Evolutionary conservation across 2,113 vertebrate genomes (phyloP).

Genomic region (Apteryx owenii): DNA sequence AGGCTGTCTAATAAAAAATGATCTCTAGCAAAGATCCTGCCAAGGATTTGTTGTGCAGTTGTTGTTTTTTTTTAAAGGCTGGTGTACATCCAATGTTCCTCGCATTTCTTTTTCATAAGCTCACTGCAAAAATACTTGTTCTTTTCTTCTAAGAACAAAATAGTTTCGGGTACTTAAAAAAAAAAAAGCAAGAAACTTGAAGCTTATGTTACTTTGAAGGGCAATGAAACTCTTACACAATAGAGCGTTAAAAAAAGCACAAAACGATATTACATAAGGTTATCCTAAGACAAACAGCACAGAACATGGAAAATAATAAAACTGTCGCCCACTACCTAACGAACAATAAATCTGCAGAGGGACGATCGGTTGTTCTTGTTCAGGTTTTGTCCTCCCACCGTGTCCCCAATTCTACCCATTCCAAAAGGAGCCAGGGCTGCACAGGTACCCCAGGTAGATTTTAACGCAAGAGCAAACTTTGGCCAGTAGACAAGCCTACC

Average conservation of each 20-base stretch:
- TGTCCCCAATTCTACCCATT: neutral
- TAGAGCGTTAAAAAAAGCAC: neutral
- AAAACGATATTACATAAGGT: accelerated
- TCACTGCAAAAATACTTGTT: neutral
- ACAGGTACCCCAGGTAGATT: neutral
- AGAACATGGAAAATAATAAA: accelerated
- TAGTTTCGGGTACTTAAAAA: accelerated
- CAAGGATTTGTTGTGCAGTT: neutral
- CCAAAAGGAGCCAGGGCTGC: neutral
- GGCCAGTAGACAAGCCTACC: neutral
- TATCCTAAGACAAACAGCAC: neutral
- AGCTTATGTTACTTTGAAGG: neutral
- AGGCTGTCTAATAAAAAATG: neutral
- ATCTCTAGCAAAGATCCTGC: neutral
- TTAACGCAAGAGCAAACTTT: neutral
- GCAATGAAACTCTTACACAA: neutral
- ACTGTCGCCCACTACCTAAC: neutral
- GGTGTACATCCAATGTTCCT: neutral
- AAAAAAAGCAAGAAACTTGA: neutral
- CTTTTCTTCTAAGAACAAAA: neutral
- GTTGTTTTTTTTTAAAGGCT: neutral
- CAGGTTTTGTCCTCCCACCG: neutral
- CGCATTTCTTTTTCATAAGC: neutral
- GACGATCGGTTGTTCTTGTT: neutral
- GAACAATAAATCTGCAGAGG: neutral